Conservation (phyloP, 2,888 invertebrate species). For the Tinea trinotella region DNA sequence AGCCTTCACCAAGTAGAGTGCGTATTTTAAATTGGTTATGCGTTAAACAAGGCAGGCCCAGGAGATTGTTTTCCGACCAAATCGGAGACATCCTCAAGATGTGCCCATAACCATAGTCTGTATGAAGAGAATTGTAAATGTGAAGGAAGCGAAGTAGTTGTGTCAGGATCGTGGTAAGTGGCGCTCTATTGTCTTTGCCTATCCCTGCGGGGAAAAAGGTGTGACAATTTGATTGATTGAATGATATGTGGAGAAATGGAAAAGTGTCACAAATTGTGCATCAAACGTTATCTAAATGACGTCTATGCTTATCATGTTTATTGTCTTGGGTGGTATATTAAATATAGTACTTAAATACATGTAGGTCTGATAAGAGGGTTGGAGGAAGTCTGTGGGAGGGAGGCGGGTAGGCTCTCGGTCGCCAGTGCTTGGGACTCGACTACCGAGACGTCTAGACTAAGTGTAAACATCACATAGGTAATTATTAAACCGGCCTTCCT, state of each 20-base stretch:
- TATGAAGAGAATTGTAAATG: no score
- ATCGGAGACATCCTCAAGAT: no score
- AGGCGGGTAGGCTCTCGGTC: slow-evolving; percentile 38
- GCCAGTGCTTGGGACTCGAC: slow-evolving; percentile 28
- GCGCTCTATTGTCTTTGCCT: no score
- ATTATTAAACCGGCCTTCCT: neutral
- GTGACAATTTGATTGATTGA: no score
- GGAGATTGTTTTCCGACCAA: no score
- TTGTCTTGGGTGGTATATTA: neutral
- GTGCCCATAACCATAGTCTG: no score
- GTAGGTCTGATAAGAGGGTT: slow-evolving; percentile 33
- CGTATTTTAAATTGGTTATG: no score
- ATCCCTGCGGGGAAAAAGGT: no score
- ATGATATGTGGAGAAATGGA: neutral
- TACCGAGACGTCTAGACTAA: slow-evolving; percentile 51
- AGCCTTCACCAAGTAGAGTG: no score
- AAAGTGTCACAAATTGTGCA: neutral
- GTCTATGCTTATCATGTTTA: neutral
- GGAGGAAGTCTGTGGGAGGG: slow-evolving; percentile 31
- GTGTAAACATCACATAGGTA: slow-evolving; percentile 36
- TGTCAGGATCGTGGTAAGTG: no score
- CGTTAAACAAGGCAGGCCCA: no score
- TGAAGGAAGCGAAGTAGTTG: no score
- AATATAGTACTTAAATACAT: neutral
- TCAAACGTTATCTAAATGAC: neutral